phyloP scores from a whole-genome alignment of 2,797 vertebrate species.

The Sphenodon punctatus region DNA sequence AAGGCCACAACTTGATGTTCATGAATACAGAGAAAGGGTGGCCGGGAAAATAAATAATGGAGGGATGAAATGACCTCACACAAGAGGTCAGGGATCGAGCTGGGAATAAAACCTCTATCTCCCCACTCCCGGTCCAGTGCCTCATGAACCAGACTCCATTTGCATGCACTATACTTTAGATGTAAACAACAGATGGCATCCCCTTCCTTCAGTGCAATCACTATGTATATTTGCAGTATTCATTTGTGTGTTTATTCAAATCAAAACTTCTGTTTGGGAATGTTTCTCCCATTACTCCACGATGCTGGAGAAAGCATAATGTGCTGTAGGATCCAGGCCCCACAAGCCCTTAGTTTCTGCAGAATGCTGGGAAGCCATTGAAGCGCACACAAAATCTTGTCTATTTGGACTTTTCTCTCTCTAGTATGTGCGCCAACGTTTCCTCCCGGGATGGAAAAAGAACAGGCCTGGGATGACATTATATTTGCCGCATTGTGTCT shows the following conservation, averaged over 20 bases:
- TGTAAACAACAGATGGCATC: conserved; percentile 65
- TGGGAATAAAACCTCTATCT: not conserved
- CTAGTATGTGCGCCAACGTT: not conserved
- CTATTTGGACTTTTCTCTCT: not conserved
- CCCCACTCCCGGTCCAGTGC: not conserved
- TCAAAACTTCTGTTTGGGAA: not conserved
- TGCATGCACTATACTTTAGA: conserved; percentile 39
- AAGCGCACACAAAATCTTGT: not conserved
- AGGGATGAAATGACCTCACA: too few species aligned
- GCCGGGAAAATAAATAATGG: too few species aligned
- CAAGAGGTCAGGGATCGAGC: too few species aligned
- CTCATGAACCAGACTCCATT: conserved; percentile 48
- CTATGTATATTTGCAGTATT: not conserved
- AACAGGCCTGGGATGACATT: not conserved
- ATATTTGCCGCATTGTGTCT: not conserved
- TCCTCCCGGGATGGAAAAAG: not conserved
- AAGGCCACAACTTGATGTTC: too few species aligned
- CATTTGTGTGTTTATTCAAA: conserved; percentile 17
- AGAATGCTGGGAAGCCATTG: not conserved
- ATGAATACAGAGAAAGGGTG: too few species aligned
- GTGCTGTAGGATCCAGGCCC: not conserved
- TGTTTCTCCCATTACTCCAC: not conserved
- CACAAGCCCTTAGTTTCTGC: not conserved
- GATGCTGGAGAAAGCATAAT: not conserved
- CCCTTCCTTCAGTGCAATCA: conserved; percentile 1